phyloP scores from a whole-genome alignment of 2,113 vertebrate species.

The Holacanthus passer region DNA sequence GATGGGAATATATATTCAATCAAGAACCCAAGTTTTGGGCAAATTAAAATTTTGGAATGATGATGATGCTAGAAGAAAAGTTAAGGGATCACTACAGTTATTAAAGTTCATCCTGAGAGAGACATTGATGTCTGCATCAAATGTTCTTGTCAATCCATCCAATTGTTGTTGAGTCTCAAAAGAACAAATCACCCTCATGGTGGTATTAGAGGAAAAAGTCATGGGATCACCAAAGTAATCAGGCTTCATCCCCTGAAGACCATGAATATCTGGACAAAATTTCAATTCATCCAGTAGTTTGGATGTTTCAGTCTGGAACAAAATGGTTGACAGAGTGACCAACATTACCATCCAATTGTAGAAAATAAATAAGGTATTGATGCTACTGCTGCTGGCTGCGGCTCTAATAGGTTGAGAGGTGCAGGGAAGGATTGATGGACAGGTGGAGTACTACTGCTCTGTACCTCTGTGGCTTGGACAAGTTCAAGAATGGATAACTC shows the following conservation, averaged over 20 bases:
- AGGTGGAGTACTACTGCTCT: not conserved
- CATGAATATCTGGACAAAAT: not conserved
- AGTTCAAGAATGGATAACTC: not conserved
- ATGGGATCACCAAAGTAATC: too few species aligned
- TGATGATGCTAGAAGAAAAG: too few species aligned
- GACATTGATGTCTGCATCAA: not conserved
- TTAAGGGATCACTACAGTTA: too few species aligned
- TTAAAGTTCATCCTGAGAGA: too few species aligned
- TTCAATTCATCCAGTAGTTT: not conserved
- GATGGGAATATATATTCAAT: not conserved
- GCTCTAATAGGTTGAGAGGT: not conserved
- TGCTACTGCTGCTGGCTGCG: not conserved
- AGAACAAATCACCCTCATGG: not conserved
- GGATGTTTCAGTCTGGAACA: not conserved
- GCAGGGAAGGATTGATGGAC: conserved; percentile 20
- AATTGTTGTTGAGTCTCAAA: not conserved
- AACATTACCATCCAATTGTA: not conserved
- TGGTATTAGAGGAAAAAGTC: not conserved
- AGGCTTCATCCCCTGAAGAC: not conserved
- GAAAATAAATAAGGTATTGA: not conserved
- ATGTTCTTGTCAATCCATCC: too few species aligned
- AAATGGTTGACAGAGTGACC: not conserved
- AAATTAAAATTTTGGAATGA: not conserved
- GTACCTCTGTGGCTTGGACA: not conserved
- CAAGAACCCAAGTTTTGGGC: too few species aligned